phyloP scores from a whole-genome alignment of 2,888 invertebrate species.

The Malacosoma neustria region DNA sequence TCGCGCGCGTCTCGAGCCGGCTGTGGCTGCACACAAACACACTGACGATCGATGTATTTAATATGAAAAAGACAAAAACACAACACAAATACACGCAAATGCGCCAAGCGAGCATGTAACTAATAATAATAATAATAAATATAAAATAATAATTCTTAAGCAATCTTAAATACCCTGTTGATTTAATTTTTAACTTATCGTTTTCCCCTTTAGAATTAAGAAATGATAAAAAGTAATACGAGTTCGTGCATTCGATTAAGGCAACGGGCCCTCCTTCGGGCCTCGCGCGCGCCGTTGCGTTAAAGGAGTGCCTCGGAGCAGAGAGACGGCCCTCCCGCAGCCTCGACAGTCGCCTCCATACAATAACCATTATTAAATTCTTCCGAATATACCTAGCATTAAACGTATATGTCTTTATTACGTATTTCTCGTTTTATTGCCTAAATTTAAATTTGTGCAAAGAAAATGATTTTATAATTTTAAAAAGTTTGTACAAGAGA shows the following conservation, averaged over 20 bases:
- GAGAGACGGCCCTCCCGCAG: no score
- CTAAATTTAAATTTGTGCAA: slow-evolving; percentile 65
- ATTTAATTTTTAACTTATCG: slow-evolving; percentile 55
- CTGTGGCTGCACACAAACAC: no score
- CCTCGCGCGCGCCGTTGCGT: background rate
- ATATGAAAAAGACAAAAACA: slow-evolving; percentile 18
- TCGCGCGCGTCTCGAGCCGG: no score
- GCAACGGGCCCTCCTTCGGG: background rate
- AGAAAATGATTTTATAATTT: slow-evolving; percentile 42
- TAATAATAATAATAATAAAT: slow-evolving; percentile 53
- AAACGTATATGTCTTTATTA: slow-evolving; percentile 74
- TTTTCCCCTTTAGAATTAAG: slow-evolving; percentile 40
- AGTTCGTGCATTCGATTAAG: background rate
- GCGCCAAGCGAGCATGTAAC: slow-evolving; percentile 30
- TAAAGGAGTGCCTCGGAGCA: slow-evolving; percentile 2
- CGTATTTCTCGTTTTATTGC: slow-evolving; percentile 68
- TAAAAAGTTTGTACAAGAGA: slow-evolving; percentile 55
- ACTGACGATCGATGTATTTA: no score
- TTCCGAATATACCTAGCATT: slow-evolving; percentile 64
- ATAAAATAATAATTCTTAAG: slow-evolving; percentile 69
- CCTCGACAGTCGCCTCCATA: slow-evolving; percentile 19
- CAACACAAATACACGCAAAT: slow-evolving; percentile 9
- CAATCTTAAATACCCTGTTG: slow-evolving; percentile 75
- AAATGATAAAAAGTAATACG: slow-evolving; percentile 15
- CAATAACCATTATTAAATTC: slow-evolving; percentile 55